Base-by-base conservation (phyloP, 2,888 invertebrate species). In the Epistrophe eligans region DNA sequence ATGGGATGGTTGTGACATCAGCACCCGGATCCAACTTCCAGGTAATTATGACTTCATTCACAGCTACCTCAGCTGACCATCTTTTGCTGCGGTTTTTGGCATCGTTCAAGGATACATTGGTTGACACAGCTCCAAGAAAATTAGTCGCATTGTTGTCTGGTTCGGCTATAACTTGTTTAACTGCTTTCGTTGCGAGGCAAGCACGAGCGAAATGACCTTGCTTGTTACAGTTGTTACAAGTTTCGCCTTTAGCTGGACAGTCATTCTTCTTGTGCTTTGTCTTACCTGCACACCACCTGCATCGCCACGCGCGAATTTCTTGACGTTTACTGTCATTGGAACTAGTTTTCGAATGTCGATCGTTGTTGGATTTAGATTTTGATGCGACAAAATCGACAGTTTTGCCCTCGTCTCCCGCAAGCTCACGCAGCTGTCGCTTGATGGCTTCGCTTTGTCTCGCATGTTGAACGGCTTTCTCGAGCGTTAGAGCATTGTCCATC, bases 141-240 rank as follows among this genome's bases (percentile, higher is more conserved):
- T 32, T 72, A 19, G 17, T 11, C 13, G 17, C 35, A 7, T 17
- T n/a, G n/a, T 60, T 50, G 35, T 35, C 50, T n/a, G 38, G 15
- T 4, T 73, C 35, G 9, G 48, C 58, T 7, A 2, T 35, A n/a
- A 62, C 62, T 15, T 76, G 43, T 15, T 76, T 10, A 6, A 66
- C 19, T 57, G 66, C 38, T 66, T 66, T 76, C 17, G 19, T 52
- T 52, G 40, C 40, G 11, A 74, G 40, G 32, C 64, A 74, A 64
- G 38, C 58, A 58, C 66, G 58, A 35, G 66, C 48, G 15, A 15
- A 67, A 45, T 67, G 67, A 32, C 66, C 58, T 50, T 66, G 13
- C 28, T 52, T 6, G 64, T 66, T 8, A 76, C 55, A 11, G 38
- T 55, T 55, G 19, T 55, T 64, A 32, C 71, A 58, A 15, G 35